These are phyloP conservation scores for Serinus canaria DNA, from an alignment of 2,113 vertebrate genomes.

Conservation along the genomic window DNA sequence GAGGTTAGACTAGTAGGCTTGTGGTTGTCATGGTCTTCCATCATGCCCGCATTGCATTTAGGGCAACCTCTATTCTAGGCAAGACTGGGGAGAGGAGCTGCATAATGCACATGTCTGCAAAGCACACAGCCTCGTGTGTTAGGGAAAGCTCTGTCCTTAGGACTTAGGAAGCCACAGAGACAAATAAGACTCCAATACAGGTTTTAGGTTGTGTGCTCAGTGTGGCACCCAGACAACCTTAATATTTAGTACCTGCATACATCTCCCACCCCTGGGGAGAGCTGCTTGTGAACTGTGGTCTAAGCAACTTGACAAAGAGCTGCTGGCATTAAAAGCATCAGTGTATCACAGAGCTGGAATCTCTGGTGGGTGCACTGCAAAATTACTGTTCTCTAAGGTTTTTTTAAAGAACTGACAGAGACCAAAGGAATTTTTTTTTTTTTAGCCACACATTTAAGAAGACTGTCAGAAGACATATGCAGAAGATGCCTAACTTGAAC, in stretches of 20 bases:
- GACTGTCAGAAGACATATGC: neutral
- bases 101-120: neutral
- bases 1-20: neutral
- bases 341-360: neutral
- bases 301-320: neutral
- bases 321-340: neutral
- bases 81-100: neutral
- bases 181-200: neutral
- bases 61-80: neutral
- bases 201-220: neutral
- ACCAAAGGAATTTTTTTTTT: neutral
- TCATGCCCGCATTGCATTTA: neutral
- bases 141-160: neutral
- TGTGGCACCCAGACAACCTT: neutral
- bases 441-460: neutral
- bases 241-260: neutral
- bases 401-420: neutral
- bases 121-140: neutral
- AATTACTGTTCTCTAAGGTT: neutral
- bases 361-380: neutral
- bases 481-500: neutral
- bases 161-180: neutral
- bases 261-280: neutral
- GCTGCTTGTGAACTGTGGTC: neutral
- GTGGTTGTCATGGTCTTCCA: neutral